These are phyloP conservation scores for Discoglossus pictus DNA, from an alignment of 2,797 vertebrate species.

Conservation along the genomic window DNA sequence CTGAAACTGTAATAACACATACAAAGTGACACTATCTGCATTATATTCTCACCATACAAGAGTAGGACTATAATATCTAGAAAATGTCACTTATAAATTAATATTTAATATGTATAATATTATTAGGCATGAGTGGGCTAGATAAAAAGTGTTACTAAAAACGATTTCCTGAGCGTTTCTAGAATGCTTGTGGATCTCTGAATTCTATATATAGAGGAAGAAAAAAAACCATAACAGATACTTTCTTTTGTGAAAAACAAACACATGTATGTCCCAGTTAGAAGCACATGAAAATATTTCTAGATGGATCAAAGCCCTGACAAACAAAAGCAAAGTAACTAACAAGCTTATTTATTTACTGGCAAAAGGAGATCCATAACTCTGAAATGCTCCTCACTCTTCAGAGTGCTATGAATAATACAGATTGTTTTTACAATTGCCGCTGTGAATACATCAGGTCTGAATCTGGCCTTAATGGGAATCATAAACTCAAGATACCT, in stretches of 20 bases:
- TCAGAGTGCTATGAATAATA: conserved; percentile 10
- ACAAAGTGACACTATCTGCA: no score
- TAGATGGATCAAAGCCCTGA: conserved; percentile 17
- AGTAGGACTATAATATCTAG: no score
- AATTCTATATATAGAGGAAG: not conserved
- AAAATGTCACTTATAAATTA: no score
- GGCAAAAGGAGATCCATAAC: not conserved
- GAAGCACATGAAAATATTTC: not conserved
- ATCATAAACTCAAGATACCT: conserved; percentile 18
- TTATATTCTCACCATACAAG: no score
- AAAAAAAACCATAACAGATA: not conserved
- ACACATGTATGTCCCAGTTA: not conserved
- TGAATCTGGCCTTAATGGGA: conserved; percentile 11
- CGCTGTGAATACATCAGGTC: not conserved
- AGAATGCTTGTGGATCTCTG: no score
- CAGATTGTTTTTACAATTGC: conserved; percentile 4
- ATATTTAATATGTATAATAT: no score
- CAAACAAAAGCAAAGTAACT: conserved; percentile 7
- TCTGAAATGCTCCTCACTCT: conserved; percentile 15
- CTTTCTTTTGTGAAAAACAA: not conserved
- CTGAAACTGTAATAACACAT: no score
- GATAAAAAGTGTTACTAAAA: no score
- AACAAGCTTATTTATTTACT: conserved; percentile 8
- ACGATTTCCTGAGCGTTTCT: no score
- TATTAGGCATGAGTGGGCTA: no score